Evolutionary conservation across 2,888 invertebrate genomes (phyloP).

Genomic region (Eucera pruinosa): DNA sequence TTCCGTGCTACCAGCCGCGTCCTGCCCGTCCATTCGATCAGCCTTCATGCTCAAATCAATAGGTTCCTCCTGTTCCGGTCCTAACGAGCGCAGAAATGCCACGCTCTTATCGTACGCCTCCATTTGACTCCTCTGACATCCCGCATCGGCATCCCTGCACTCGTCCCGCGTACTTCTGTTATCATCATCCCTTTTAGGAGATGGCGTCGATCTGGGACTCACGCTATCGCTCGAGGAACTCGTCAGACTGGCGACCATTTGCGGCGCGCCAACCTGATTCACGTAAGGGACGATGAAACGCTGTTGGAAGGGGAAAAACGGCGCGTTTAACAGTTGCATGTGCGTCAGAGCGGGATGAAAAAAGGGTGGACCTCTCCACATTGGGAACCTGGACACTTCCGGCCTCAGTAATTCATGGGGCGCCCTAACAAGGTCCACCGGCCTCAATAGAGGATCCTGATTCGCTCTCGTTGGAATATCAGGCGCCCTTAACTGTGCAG

Average conservation of each 20-base stretch:
- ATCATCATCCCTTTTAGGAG: constrained; percentile 73
- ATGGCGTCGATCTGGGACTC: constrained; percentile 80
- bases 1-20: constrained; percentile 59
- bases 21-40: constrained; percentile 37
- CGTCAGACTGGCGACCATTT: constrained; percentile 74
- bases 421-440: constrained; percentile 69
- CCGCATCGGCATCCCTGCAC: constrained; percentile 34
- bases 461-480: constrained; percentile 67
- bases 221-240: constrained; percentile 80
- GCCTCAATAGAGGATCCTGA: constrained; percentile 67
- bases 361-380: constrained; percentile 80
- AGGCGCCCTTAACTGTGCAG: constrained; percentile 67
- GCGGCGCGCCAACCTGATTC: constrained; percentile 75
- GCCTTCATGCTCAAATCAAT: constrained; percentile 92
- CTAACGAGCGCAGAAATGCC: constrained; percentile 80
- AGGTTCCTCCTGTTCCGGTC: constrained; percentile 89
- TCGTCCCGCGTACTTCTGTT: constrained; percentile 47
- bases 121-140: constrained; percentile 50
- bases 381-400: constrained; percentile 78
- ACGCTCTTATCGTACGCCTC: constrained; percentile 76
- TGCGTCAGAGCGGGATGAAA: constrained; percentile 80
- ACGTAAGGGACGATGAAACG: constrained; percentile 80
- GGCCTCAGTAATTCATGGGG: constrained; percentile 79
- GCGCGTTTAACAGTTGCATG: constrained; percentile 80
- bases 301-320: constrained; percentile 81